A percentile compares a stretch with the other conserved stretches of the same genome.
Evolutionary conservation across 1,140 invertebrate species (phyloP).

Genomic region (Monochamus saltuarius): DNA sequence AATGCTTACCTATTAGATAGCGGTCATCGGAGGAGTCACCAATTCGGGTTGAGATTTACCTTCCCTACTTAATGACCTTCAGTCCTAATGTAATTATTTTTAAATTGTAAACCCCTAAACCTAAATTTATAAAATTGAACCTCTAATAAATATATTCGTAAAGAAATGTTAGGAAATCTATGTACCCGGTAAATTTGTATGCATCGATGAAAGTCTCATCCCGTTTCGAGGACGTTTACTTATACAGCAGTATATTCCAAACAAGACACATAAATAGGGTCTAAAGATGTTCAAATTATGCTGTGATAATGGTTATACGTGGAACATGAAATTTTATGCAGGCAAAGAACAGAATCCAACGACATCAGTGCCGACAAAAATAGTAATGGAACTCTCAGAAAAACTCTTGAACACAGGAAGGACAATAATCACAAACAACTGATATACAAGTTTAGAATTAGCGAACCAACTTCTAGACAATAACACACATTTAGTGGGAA

Average conservation of each 20-base stretch:
- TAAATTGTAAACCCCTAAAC: too few relatives aligned
- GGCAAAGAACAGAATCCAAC: constrained; percentile 26
- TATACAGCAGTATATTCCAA: constrained; percentile 52
- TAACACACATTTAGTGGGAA: constrained; percentile 12
- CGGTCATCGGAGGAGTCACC: too few relatives aligned
- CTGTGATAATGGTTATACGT: constrained; percentile 25
- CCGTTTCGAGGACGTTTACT: constrained; percentile 47
- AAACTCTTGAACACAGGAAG: constrained; percentile 44
- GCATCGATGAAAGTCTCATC: constrained; percentile 40
- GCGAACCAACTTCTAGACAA: constrained; percentile 8
- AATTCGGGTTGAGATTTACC: too few relatives aligned
- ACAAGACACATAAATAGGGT: constrained; percentile 49
- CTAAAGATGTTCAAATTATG: constrained; percentile 34
- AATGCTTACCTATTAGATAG: too few relatives aligned
- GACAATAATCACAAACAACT: constrained; percentile 33
- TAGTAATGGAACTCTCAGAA: constrained; percentile 36
- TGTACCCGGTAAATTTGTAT: constrained; percentile 22
- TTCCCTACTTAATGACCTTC: too few relatives aligned
- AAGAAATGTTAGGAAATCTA: constrained; percentile 25
- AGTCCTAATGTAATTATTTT: too few relatives aligned
- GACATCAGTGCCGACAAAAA: constrained; percentile 27
- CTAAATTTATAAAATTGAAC: constrained; percentile 34
- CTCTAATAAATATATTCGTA: constrained; percentile 22
- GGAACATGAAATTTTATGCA: constrained; percentile 37
- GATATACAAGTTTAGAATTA: constrained; percentile 5